phyloP scores from a whole-genome alignment of 2,797 vertebrate species.

The Propithecus deckenii region DNA sequence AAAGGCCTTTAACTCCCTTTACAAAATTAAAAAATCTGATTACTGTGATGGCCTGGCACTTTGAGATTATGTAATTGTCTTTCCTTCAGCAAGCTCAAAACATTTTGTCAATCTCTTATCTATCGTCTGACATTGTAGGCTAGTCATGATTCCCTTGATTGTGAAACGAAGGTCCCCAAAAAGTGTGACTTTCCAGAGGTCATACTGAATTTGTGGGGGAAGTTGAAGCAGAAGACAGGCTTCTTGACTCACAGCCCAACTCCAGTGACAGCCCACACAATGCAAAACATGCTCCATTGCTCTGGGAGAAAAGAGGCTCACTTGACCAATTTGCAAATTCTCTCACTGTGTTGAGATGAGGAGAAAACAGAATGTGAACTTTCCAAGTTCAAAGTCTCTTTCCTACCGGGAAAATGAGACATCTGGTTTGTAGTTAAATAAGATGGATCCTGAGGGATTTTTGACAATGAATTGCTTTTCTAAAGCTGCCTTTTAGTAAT shows the following conservation, averaged over 20 bases:
- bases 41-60: not conserved
- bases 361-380: slow-evolving; percentile 62
- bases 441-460: slow-evolving; percentile 70
- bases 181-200: slow-evolving; percentile 11
- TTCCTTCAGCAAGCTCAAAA: not conserved
- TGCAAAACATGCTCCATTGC: slow-evolving; percentile 17
- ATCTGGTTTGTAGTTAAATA: slow-evolving; percentile 70
- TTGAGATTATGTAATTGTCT: not conserved
- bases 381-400: slow-evolving; percentile 70
- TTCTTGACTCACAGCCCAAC: slow-evolving; percentile 19
- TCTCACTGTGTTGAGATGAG: slow-evolving; percentile 57
- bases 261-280: not conserved
- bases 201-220: not conserved
- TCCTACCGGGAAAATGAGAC: slow-evolving; percentile 64
- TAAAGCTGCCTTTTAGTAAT: slow-evolving; percentile 67
- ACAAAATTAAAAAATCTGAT: slow-evolving; percentile 39
- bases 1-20: not conserved
- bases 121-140: not conserved
- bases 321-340: slow-evolving; percentile 66
- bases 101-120: not conserved
- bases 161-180: slow-evolving; percentile 19
- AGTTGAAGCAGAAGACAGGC: slow-evolving; percentile 23
- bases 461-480: slow-evolving; percentile 67
- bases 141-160: slow-evolving; percentile 19
- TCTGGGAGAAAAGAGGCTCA: slow-evolving; percentile 33